Base-by-base conservation (phyloP, 2,888 invertebrate species). In the Argynnis bischoffii region DNA sequence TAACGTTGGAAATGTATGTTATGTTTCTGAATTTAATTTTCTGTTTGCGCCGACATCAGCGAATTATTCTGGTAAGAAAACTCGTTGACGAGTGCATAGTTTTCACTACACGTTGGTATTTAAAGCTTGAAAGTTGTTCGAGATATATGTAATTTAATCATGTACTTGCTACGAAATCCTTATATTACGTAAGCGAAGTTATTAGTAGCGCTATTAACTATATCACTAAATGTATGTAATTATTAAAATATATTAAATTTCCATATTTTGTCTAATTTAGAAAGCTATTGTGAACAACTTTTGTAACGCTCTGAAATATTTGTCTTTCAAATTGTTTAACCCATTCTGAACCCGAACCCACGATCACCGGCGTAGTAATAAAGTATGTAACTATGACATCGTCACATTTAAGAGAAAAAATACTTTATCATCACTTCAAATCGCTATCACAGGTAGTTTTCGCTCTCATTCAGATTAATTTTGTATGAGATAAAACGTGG, bases 401-500 rank as follows among this genome's bases (percentile, higher is more conserved):
- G 50, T 51, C 5, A 15, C 5, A n/a, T 50, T 50, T n/a, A 15
- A 50, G 16, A n/a, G 6, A 50, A 8, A 14, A 61, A 16, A 31
- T n/a, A n/a, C 41, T 14, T 53, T 53, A 21, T 53, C 53, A 63
- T 18, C 53, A 35, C 31, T 16, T 47, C 46, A 26, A 26, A 26
- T 46, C 3, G 35, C 41, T 65, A 55, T 26, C 8, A n/a, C 16
- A 47, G 41, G 31, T 55, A 69, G 66, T 46, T 59, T 46, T 59
- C 56, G 31, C 57, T 55, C 46, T 66, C 55, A 63, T 59, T 66
- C 51, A 46, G 57, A 63, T 66, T 41, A 66, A 66, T 63, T 63
- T 69, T 66, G 63, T 66, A 59, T 55, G n/a, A 66, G 55, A 66
- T 63, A 63, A 69, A 66, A 69, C 63, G 63, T 63, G 48, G 63